Evolutionary conservation across 1,140 invertebrate genomes (phyloP), one percentile per base, ranked within the genome.

Genomic region (Oedothorax gibbosus): DNA sequence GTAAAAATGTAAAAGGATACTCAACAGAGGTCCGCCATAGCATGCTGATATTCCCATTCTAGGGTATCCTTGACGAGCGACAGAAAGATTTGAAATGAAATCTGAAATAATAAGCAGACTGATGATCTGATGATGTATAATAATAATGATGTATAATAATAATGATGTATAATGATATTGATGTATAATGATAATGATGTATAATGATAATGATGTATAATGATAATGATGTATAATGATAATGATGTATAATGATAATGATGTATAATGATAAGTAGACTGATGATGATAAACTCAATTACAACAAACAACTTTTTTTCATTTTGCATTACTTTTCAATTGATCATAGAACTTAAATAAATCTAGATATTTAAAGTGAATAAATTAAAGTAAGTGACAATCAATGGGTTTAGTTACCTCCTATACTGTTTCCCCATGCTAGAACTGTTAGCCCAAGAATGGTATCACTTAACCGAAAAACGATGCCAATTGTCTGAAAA

Each of bases 361-460:
- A n/a, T 68, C 21, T 68, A 1, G 11, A 18, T 21, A 21, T 68
- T 18, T 4, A 21, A 18, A 68, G 2, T 50, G 0, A 35, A 50
- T 35, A 35, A 35, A 35, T 35, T 35, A 35, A 35, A 35, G 35
- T 2, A 35, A 35, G 35, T 35, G 35, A 35, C 35, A 35, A 35
- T 35, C 35, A 35, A n/a, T 35, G 35, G 35, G 72, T 56, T 68
- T 77, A 89, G 89, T 91, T 90, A 93, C 93, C 93, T 87, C 93
- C 93, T 76, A 95, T 90, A 88, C 92, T 93, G 89, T 95, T 95
- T 51, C 93, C 93, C 93, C 93, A 94, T 0, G 94, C 93, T 18
- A 95, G 90, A 51, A 94, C 90, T 15, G 93, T 94, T 65, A 95
- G 90, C 53, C 94, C 94, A 14, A 95, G 89, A 89, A 94, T 93